Conservation (phyloP, 2,888 invertebrate species). For the Lordiphosa fenestrarum region DNA sequence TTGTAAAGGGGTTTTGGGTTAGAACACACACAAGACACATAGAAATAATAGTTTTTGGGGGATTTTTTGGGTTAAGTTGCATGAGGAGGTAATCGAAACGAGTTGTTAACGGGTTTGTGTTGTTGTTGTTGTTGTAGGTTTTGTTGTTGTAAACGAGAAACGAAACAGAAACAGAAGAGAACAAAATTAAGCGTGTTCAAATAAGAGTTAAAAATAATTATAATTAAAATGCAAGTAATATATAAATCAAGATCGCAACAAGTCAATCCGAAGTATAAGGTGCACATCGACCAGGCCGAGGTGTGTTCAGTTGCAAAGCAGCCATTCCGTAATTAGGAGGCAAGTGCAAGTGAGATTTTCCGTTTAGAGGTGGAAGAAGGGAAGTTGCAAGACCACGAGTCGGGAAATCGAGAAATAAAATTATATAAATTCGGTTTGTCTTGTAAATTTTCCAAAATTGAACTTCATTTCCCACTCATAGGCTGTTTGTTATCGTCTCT, state of each 20-base stretch:
- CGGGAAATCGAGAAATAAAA: no score
- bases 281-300: conserved; percentile 19
- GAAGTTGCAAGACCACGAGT: no score
- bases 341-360: no score
- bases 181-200: conserved; percentile 70
- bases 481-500: no score
- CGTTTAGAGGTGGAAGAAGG: no score
- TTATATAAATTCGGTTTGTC: no score
- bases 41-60: conserved; percentile 20
- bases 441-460: no score
- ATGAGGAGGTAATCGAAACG: conserved; percentile 54
- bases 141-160: conserved; percentile 55
- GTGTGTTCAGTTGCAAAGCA: no score
- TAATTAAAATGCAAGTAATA: conserved; percentile 28
- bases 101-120: conserved; percentile 43
- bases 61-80: conserved; percentile 35
- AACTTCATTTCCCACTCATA: no score
- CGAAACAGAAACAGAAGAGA: conserved; percentile 67
- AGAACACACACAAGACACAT: conserved; percentile 46
- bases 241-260: conserved; percentile 19
- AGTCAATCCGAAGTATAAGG: conserved; percentile 21
- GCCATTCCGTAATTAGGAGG: no score
- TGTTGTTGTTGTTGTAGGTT: conserved; percentile 31
- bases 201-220: conserved; percentile 36
- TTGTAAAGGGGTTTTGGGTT: conserved; percentile 32